Evolutionary conservation across 2,113 vertebrate genomes (phyloP), one percentile per base, ranked within the genome.

Genomic region (Microcebus murinus): DNA sequence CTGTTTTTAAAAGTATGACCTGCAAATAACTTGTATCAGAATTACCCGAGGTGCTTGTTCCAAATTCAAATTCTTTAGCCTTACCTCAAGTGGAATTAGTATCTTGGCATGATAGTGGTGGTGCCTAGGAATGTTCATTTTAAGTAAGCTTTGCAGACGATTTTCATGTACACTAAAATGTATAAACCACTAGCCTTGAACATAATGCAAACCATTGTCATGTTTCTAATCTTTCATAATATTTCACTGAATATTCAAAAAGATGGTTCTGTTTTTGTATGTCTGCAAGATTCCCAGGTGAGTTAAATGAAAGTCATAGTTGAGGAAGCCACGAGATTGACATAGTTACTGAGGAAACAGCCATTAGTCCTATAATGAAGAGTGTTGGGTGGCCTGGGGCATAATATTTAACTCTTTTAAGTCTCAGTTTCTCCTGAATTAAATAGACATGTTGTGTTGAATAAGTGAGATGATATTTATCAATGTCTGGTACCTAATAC

Each of bases 1-100:
- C 29, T 93, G 27, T 5, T 21, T 90, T 84, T 88, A 57, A 91
- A 74, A 74, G 50, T 94, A 23, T 27, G 31, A 57, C 71, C 50
- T 94, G 45, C 8, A 92, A 82, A 85, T 67, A 77, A 71, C 63
- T 95, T 59, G 48, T 91, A 13, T 81, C 42, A 25, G 50, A 91
- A 81, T 73, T 29, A 80, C 23, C 79, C 68, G 36, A 83, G 18
- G 20, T 84, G 1, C 18, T 89, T 89, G 39, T 83, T 90, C 23
- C 21, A 77, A 92, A 77, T 86, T 42, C 3, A 91, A 17, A 42
- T 50, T 90, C 86, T 73, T 82, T 77, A 15, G n/a, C 31, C 8
- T 87, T 91, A 42, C 21, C 42, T n/a, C 59, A 42, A 88, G 13
- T 8, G 63, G 65, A 36, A 76, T 48, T 85, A 77, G 57, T 42